Conservation (phyloP, 1,140 invertebrate genomes). For the Drosophila melanogaster region DNA sequence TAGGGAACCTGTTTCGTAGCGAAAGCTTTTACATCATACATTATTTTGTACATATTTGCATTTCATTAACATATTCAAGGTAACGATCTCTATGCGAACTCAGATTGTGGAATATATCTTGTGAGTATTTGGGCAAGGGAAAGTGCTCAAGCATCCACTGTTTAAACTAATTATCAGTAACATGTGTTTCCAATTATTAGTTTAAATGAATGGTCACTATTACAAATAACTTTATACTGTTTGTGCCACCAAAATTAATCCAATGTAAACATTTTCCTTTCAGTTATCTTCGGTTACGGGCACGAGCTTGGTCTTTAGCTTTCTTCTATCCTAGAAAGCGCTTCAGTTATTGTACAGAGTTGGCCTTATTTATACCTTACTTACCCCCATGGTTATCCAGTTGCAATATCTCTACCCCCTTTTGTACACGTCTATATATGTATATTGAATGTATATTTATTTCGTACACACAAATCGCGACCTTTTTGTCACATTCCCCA, state of each 20-base stretch:
- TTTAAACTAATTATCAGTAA: constrained; percentile 1
- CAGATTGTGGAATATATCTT: constrained; percentile 16
- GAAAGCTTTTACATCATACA: constrained; percentile 32
- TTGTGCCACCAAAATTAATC: background rate
- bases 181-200: background rate
- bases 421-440: constrained; percentile 23
- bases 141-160: background rate
- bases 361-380: constrained; percentile 56
- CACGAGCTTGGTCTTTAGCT: constrained; percentile 46
- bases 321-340: constrained; percentile 45
- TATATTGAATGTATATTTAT: constrained; percentile 55
- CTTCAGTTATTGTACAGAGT: constrained; percentile 68
- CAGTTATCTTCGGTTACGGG: constrained; percentile 53
- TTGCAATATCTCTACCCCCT: constrained; percentile 69
- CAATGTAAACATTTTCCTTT: background rate
- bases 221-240: too few relatives aligned
- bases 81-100: constrained; percentile 6
- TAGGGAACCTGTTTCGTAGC: constrained; percentile 22
- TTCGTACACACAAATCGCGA: constrained; percentile 41
- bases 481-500: constrained; percentile 55
- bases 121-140: constrained; percentile 20
- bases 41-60: constrained; percentile 27
- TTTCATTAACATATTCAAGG: constrained; percentile 46
- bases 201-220: background rate
- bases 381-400: constrained; percentile 45